A percentile compares a stretch with the other conserved stretches of the same genome.
Evolutionary conservation across 2,113 vertebrate species (phyloP).

Genomic region (Zonotrichia leucophrys): DNA sequence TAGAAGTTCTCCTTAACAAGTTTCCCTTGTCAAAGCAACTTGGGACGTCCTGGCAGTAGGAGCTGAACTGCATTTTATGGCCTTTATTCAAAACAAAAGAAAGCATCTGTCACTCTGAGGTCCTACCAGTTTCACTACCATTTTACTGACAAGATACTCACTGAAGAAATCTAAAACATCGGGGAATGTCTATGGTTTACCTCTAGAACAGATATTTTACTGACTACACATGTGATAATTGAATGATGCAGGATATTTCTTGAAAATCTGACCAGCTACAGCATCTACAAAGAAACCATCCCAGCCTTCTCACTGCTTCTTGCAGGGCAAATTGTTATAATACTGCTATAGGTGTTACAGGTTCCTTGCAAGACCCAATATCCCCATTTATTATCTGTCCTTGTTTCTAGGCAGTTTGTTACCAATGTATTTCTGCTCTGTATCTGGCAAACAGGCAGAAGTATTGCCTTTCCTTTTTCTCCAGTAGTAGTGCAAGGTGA

Average conservation of each 20-base stretch:
- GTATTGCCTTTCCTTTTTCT: background rate
- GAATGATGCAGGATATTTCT: background rate
- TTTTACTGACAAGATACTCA: background rate
- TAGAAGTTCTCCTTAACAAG: background rate
- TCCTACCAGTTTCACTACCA: background rate
- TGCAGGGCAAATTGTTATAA: background rate
- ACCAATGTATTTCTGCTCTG: background rate
- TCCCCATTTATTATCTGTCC: background rate
- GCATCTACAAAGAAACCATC: background rate
- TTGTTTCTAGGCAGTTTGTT: background rate
- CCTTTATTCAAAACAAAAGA: background rate
- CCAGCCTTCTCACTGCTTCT: background rate
- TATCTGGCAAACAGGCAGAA: background rate
- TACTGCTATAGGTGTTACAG: background rate
- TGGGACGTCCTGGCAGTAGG: background rate
- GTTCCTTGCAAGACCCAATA: background rate
- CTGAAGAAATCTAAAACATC: background rate
- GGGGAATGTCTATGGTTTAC: background rate
- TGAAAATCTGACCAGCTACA: background rate
- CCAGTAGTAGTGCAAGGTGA: background rate
- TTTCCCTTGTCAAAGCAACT: background rate
- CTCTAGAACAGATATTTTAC: background rate
- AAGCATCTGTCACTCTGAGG: background rate
- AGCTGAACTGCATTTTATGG: background rate
- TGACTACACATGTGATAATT: background rate